Evolutionary conservation across 2,888 invertebrate genomes (phyloP).

Genomic region (Caenorhabditis sp.): DNA sequence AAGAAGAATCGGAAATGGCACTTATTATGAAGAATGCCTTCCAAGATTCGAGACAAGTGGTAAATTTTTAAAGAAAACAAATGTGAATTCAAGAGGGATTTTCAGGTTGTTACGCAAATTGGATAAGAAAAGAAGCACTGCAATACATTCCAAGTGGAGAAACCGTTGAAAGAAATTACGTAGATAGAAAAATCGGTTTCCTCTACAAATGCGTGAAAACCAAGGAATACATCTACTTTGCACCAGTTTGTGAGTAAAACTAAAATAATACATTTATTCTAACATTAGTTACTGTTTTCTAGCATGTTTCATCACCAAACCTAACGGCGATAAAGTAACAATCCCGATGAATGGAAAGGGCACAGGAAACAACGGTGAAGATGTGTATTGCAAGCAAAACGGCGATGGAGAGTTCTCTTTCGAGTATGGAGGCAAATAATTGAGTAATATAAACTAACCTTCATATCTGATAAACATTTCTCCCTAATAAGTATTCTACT

Average conservation of each 20-base stretch:
- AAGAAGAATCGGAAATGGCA: slow-evolving; percentile 32
- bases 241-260: slow-evolving; percentile 19
- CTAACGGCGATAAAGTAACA: background rate
- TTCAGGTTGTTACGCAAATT: slow-evolving; percentile 31
- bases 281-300: background rate
- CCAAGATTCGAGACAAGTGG: slow-evolving; percentile 31
- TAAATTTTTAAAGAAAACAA: too few species aligned
- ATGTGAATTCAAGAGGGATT: too few species aligned
- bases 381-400: slow-evolving; percentile 37
- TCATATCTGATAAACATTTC: slow-evolving; percentile 30
- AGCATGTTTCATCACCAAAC: background rate
- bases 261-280: too few species aligned
- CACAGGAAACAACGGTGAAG: slow-evolving; percentile 27
- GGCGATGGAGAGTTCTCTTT: slow-evolving; percentile 38
- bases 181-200: slow-evolving; percentile 32
- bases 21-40: slow-evolving; percentile 37
- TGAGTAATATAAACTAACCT: slow-evolving; percentile 1
- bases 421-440: slow-evolving; percentile 22
- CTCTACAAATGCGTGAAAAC: slow-evolving; percentile 34
- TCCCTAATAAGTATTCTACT: slow-evolving; percentile 2
- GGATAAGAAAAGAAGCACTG: slow-evolving; percentile 18
- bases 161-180: slow-evolving; percentile 29
- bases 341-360: slow-evolving; percentile 18
- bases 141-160: slow-evolving; percentile 23
- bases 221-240: slow-evolving; percentile 34